These are phyloP conservation scores for Phalangium opilio DNA, from an alignment of 2,888 invertebrate species.

Conservation along the genomic window DNA sequence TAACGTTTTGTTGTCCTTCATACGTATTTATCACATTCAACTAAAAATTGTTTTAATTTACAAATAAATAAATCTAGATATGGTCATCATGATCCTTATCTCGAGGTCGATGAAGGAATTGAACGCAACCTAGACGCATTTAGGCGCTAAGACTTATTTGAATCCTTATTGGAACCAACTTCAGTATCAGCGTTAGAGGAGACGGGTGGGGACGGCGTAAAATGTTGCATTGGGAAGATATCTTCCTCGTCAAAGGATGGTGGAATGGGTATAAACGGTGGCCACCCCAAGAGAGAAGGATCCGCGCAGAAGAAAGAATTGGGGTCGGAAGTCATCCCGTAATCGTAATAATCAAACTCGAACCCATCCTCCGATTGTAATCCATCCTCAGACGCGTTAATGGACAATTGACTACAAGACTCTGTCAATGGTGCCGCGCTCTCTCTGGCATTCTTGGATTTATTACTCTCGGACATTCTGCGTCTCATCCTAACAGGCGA, in stretches of 20 bases:
- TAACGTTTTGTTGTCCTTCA: no score
- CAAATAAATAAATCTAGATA: no score
- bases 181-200: no score
- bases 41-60: no score
- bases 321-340: conserved; percentile 20
- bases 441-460: conserved; percentile 9
- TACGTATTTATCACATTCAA: no score
- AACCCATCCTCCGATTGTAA: conserved; percentile 17
- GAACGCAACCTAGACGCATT: no score
- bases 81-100: no score
- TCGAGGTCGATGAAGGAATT: no score
- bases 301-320: conserved; percentile 21
- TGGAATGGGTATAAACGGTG: conserved; percentile 20
- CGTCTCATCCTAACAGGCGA: conserved; percentile 13
- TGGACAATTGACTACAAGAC: conserved; percentile 13
- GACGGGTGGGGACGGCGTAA: conserved; percentile 9
- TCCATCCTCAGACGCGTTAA: conserved; percentile 4
- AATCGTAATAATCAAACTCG: conserved; percentile 23
- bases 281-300: conserved; percentile 18
- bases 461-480: not conserved
- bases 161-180: no score
- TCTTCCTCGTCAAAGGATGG: conserved; percentile 13
- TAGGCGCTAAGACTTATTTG: no score
- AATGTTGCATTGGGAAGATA: conserved; percentile 14
- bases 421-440: conserved; percentile 14